These are phyloP conservation scores for Peromyscus californicus DNA, from an alignment of 2,113 vertebrate genomes.

Conservation along the genomic window DNA sequence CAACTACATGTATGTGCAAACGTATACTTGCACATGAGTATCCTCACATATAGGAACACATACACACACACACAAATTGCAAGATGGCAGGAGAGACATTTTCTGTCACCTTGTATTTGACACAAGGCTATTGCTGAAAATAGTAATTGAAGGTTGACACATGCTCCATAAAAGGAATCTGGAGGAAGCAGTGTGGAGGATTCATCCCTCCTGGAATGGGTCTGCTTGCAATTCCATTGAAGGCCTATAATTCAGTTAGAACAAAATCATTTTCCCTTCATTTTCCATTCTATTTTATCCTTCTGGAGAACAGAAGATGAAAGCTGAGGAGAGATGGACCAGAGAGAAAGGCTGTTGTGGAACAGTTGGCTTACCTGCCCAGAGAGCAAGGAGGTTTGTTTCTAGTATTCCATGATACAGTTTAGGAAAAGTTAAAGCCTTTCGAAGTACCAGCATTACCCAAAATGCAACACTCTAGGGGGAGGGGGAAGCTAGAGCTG, in stretches of 20 bases:
- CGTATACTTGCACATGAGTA: background rate
- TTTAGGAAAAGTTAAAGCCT: background rate
- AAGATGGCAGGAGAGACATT: background rate
- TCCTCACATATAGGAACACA: background rate
- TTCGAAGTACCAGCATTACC: background rate
- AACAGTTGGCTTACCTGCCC: no score
- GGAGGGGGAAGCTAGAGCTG: background rate
- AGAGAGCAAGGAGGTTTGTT: background rate
- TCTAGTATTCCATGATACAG: background rate
- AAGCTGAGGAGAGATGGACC: background rate
- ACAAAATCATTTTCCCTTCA: background rate
- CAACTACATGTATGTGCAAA: background rate
- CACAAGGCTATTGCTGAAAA: background rate
- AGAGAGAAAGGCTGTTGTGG: background rate
- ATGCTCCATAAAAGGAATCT: background rate
- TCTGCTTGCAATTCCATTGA: background rate
- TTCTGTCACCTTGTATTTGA: background rate
- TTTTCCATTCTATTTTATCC: background rate
- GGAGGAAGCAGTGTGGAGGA: background rate
- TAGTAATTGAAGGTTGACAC: background rate
- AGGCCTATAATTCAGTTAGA: background rate
- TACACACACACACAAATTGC: background rate
- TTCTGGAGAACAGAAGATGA: background rate
- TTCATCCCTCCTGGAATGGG: background rate
- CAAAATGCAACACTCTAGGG: background rate